Evolutionary conservation across 2,888 invertebrate genomes (phyloP).

Genomic region (Heliconius erato): DNA sequence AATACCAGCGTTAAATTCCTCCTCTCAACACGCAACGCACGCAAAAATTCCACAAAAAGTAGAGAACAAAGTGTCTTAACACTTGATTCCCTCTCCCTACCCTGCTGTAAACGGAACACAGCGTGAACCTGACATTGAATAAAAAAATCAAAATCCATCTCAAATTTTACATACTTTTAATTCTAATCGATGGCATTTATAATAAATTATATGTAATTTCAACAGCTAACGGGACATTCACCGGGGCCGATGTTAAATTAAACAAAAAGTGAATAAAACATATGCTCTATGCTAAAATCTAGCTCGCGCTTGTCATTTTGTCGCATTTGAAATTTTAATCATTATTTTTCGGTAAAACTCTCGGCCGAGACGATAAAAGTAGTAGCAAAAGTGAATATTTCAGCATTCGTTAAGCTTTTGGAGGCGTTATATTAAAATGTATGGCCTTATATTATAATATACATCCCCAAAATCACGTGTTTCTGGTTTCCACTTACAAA

Average conservation of each 20-base stretch:
- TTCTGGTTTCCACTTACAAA: neutral
- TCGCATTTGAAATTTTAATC: constrained; percentile 14
- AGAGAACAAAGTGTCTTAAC: no score
- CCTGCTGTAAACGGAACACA: neutral
- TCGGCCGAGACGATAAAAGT: neutral
- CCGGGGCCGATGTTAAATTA: constrained; percentile 6
- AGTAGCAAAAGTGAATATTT: constrained; percentile 5
- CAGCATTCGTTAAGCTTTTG: neutral
- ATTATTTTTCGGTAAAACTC: constrained; percentile 2
- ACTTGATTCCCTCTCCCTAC: no score
- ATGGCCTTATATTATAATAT: constrained; percentile 10
- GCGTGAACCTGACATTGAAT: neutral
- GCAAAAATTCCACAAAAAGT: no score
- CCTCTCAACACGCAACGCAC: no score
- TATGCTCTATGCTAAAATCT: constrained; percentile 11
- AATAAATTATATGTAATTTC: neutral
- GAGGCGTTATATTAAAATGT: constrained; percentile 8
- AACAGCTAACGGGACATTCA: constrained; percentile 21
- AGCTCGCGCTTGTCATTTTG: neutral
- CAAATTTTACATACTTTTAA: no score
- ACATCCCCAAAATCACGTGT: neutral
- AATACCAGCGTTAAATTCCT: no score
- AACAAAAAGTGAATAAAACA: constrained; percentile 22
- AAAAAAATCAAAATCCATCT: no score
- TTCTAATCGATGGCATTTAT: neutral